Evolutionary conservation across 2,888 invertebrate genomes (phyloP).

Genomic region (Drosophila basisetae): DNA sequence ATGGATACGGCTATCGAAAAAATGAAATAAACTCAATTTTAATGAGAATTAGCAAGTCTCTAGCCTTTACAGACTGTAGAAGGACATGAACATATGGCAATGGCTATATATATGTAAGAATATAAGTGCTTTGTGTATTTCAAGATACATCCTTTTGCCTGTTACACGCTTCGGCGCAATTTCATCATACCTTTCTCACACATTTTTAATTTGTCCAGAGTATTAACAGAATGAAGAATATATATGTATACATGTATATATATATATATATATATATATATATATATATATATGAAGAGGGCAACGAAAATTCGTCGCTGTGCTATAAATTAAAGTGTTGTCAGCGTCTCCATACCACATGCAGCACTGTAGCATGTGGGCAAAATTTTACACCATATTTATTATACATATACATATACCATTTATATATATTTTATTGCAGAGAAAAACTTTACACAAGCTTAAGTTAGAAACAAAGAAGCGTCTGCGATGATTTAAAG

Average conservation of each 20-base stretch:
- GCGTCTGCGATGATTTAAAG: not conserved
- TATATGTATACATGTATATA: not conserved
- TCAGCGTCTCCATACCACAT: constrained; percentile 61
- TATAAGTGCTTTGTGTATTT: not conserved
- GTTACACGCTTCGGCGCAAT: not conserved
- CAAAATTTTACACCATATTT: constrained; percentile 68
- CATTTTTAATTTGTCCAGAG: not conserved
- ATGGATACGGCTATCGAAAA: not conserved
- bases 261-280: constrained; percentile 2
- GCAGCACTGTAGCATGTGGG: constrained; percentile 38
- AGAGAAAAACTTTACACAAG: constrained; percentile 18
- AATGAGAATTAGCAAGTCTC: not conserved
- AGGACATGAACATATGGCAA: not conserved
- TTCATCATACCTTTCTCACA: not conserved
- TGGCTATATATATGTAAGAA: not conserved
- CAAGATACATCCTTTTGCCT: not conserved
- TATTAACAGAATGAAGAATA: not conserved
- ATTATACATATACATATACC: constrained; percentile 46
- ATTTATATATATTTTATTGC: constrained; percentile 39
- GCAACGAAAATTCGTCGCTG: constrained; percentile 60
- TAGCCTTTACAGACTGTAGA: not conserved
- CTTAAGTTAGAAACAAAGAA: not conserved
- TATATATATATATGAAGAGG: constrained; percentile 21
- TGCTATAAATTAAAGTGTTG: constrained; percentile 73
- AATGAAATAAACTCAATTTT: too few species aligned